phyloP scores from a whole-genome alignment of 2,888 invertebrate species.

The Julus scandinavius region DNA sequence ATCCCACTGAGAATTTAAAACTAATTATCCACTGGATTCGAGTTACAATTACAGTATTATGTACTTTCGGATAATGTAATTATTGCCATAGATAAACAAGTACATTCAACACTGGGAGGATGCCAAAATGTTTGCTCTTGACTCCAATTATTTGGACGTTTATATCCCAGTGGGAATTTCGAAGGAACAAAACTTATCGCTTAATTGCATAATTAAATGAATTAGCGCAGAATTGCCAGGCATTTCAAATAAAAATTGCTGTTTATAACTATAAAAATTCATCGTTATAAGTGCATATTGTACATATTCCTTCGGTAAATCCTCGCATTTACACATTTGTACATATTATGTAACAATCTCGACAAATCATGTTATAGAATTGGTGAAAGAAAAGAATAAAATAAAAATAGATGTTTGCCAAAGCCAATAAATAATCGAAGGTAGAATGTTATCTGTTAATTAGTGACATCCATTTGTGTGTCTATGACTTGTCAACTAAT shows the following conservation, averaged over 20 bases:
- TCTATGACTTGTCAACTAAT: neutral
- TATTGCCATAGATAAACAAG: neutral
- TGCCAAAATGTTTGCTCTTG: constrained; percentile 22
- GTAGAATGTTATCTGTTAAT: too few relatives aligned
- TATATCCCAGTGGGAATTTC: neutral
- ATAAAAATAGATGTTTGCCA: too few relatives aligned
- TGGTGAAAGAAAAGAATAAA: too few relatives aligned
- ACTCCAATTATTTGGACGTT: constrained; percentile 33
- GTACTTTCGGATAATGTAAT: neutral
- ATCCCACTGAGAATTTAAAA: too few relatives aligned
- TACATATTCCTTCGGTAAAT: too few relatives aligned
- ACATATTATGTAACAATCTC: too few relatives aligned
- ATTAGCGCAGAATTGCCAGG: constrained; percentile 6
- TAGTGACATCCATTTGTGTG: too few relatives aligned
- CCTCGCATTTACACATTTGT: too few relatives aligned
- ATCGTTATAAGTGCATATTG: neutral
- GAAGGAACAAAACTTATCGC: neutral
- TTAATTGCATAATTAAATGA: constrained; percentile 36
- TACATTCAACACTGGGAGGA: constrained; percentile 1
- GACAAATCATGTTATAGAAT: too few relatives aligned
- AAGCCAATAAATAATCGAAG: too few relatives aligned
- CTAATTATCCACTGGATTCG: neutral
- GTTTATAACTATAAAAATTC: neutral
- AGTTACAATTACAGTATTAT: neutral
- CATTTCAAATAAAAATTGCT: neutral